Evolutionary conservation across 2,888 invertebrate genomes (phyloP), one percentile per base, ranked within the genome.

Genomic region (Busseola fusca): DNA sequence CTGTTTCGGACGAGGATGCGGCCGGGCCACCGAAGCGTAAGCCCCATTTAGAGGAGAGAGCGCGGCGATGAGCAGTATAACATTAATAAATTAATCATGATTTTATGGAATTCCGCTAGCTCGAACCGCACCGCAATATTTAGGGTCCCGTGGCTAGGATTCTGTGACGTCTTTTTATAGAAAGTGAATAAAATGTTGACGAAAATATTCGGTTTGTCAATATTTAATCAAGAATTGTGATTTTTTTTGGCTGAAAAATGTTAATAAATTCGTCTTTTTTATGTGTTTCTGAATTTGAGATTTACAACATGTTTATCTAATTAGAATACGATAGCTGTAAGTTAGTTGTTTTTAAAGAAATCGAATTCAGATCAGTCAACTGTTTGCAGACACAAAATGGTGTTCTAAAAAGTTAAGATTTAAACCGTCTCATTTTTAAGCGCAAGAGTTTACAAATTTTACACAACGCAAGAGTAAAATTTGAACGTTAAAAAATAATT

Each of bases 11-110:
- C 79, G 89, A 91, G 92, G 91, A 92, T 91, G 88, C 87, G 81
- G 85, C 88, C 84, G 80, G 87, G 84, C 87, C 93, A 92, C 72
- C 93, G 90, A 90, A 91, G 93, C 94, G 93, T 92, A 88, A 92
- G 91, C 86, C 90, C 93, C 91, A 92, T 92, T 92, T 91, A 93
- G 88, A 88, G 85, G 93, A 94, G 94, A 94, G 94, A 93, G 93
- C 91, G 93, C 91, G 82, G 84, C 86, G 87, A 90, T 88, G 88
- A 87, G 88, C 90, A 87, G 95, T 94, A 93, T 95, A 89, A 93
- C 91, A 95, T 95, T 93, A 95, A 95, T 95, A 95, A 95, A 95
- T 95, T 95, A 95, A 95, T 94, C 93, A 94, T 93, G 91, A 93
- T 93, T 93, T 92, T 94, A 94, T 93, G 94, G 92, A 94, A 95